Base-by-base conservation (phyloP, 2,113 vertebrate genomes). In the Chloroceryle aenea region DNA sequence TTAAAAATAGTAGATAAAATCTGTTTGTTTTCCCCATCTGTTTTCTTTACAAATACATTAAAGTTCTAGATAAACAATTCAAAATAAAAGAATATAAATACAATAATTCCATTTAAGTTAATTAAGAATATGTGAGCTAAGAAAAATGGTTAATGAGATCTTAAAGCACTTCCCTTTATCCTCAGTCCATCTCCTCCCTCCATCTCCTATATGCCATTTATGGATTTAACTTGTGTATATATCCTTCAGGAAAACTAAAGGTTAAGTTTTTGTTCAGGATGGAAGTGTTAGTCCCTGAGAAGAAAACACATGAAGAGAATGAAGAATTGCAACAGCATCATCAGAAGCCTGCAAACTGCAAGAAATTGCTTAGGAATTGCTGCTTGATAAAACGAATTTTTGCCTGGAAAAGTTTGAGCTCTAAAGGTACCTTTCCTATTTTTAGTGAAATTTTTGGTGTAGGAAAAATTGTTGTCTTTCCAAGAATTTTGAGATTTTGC, bases 291-390 rank as follows among this genome's bases (percentile, higher is more conserved):
- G 88, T 97, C 29, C 90, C 98, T 43, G 86, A 86, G 87, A 98
- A 98, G 96, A 98, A 97, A 94, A 94, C 53, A 64, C 96, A 83
- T 45, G 92, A 97, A 93, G 98, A 97, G 94, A 98, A 96, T 68
- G 97, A 98, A 85, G 97, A 98, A 89, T 86, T 98, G 91, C 97
- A 97, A 89, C 95, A 98, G 64, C 94, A 97, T 78, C 96, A 95
- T 68, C 98, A 98, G 96, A 98, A 98, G 72, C 94, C 97, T 56
- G 96, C 97, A 83, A 97, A 98, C 95, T 99, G 98, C 87, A 98
- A 96, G 93, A 98, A 98, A 97, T 93, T 98, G n/a, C 97, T 98
- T 92, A 97, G 98, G 80, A 98, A 98, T 96, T 99, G 98, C 98
- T 98, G 98, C 92, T 96, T 98, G 96, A 96, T 99, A 91, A 98